These are phyloP conservation scores for Stratiomys singularior DNA, from an alignment of 2,888 invertebrate genomes.

Conservation along the genomic window DNA sequence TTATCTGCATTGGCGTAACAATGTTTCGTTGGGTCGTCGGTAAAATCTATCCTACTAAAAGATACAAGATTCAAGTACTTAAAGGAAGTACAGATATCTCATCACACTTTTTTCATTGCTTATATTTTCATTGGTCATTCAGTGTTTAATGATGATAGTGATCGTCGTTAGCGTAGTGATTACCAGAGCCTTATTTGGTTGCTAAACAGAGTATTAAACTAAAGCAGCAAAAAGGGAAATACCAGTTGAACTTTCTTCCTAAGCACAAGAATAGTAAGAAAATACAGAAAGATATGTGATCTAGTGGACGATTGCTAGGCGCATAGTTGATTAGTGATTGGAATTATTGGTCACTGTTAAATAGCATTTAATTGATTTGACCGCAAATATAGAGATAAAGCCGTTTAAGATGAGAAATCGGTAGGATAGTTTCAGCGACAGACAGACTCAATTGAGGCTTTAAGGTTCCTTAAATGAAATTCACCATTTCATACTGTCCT, in stretches of 20 bases:
- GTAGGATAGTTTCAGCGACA: too few relatives aligned
- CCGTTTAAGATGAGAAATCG: too few relatives aligned
- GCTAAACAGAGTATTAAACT: not conserved
- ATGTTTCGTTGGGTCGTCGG: too few relatives aligned
- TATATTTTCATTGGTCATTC: not conserved
- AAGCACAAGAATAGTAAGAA: not conserved
- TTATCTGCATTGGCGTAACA: not conserved
- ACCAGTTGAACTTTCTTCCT: not conserved
- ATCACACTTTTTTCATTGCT: not conserved
- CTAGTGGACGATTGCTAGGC: not conserved
- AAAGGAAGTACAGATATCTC: not conserved
- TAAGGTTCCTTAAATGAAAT: too few relatives aligned
- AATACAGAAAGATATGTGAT: not conserved
- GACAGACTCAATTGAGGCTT: too few relatives aligned
- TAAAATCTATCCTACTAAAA: too few relatives aligned
- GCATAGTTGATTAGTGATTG: constrained; percentile 5
- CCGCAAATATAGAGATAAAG: not conserved
- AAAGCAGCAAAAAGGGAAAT: not conserved
- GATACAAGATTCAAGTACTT: too few relatives aligned
- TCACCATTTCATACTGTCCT: too few relatives aligned
- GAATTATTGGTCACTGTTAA: constrained; percentile 10
- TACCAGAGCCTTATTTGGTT: constrained; percentile 3
- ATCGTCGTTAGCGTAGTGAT: not conserved
- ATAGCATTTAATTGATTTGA: constrained; percentile 1
- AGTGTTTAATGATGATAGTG: constrained; percentile 1